These are phyloP conservation scores for Aphelenchoides fujianensis DNA, from an alignment of 1,140 invertebrate genomes.

Conservation along the genomic window DNA sequence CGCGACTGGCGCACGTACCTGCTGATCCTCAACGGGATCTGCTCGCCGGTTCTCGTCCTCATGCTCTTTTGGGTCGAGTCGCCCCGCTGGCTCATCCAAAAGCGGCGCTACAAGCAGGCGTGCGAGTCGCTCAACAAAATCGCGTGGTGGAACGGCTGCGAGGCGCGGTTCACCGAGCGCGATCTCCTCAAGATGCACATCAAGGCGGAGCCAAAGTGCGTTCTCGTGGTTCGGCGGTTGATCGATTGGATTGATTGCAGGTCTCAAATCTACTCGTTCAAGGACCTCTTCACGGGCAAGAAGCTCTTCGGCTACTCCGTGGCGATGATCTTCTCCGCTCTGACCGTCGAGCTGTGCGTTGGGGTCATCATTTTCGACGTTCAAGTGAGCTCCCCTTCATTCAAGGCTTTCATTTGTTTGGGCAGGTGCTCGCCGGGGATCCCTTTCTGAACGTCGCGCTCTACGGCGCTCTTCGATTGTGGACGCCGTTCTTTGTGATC, in stretches of 20 bases:
- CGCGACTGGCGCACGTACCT: slow-evolving; percentile 44
- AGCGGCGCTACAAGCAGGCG: slow-evolving; percentile 41
- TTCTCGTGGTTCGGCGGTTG: background rate
- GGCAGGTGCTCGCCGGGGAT: slow-evolving; percentile 42
- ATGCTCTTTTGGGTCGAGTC: slow-evolving; percentile 55
- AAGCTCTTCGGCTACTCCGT: slow-evolving; percentile 39
- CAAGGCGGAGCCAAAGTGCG: slow-evolving; percentile 33
- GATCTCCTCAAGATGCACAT: slow-evolving; percentile 43
- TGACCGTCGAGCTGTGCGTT: slow-evolving; percentile 47
- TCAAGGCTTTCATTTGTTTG: background rate
- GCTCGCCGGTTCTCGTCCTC: slow-evolving; percentile 37
- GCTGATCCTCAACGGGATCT: slow-evolving; percentile 37
- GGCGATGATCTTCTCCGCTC: slow-evolving; percentile 47
- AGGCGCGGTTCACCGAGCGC: slow-evolving; percentile 19
- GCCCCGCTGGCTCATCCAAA: slow-evolving; percentile 47
- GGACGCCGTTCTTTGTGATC: slow-evolving; percentile 46
- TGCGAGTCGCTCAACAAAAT: slow-evolving; percentile 42
- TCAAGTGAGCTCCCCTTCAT: slow-evolving; percentile 22
- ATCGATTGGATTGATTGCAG: background rate
- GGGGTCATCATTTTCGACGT: slow-evolving; percentile 49
- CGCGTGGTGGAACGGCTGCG: slow-evolving; percentile 33
- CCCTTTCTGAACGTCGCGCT: slow-evolving; percentile 47
- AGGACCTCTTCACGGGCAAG: slow-evolving; percentile 40
- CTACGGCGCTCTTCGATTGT: slow-evolving; percentile 40
- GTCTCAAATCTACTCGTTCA: slow-evolving; percentile 40